Conservation (phyloP, 2,797 vertebrate genomes). For the Nyctalus aviator region DNA sequence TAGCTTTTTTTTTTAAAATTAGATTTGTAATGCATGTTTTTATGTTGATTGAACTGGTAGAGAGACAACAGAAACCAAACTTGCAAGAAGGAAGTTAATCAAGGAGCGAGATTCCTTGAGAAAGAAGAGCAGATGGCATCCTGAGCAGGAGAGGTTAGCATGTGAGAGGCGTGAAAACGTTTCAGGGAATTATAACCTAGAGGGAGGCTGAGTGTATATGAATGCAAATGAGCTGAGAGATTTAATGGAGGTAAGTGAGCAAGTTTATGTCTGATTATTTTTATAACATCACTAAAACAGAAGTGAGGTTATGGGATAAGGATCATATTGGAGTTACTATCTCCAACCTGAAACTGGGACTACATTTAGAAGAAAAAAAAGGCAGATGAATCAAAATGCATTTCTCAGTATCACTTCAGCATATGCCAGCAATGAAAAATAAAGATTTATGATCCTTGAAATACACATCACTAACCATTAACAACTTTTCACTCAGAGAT, state of each 20-base stretch:
- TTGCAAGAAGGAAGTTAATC: neutral
- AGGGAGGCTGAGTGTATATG: neutral
- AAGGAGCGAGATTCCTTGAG: neutral
- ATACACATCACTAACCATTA: neutral
- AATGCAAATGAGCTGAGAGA: neutral
- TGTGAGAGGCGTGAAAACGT: neutral
- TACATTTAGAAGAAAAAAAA: neutral
- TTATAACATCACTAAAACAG: neutral
- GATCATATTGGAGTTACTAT: neutral
- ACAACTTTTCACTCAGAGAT: neutral
- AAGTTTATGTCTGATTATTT: conserved; percentile 3
- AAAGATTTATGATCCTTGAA: conserved; percentile 22
- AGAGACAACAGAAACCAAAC: neutral
- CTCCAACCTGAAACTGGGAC: neutral
- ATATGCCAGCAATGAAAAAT: conserved; percentile 18
- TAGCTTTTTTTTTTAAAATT: neutral
- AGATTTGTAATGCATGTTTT: neutral
- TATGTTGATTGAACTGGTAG: neutral
- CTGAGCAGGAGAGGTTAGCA: neutral
- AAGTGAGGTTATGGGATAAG: neutral
- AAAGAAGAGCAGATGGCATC: neutral
- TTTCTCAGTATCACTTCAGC: conserved; percentile 25
- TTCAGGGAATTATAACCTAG: neutral
- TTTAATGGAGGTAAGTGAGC: neutral
- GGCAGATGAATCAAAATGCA: neutral